These are phyloP conservation scores for Tryphoninae sp. DNA, from an alignment of 2,888 invertebrate species.

Conservation along the genomic window DNA sequence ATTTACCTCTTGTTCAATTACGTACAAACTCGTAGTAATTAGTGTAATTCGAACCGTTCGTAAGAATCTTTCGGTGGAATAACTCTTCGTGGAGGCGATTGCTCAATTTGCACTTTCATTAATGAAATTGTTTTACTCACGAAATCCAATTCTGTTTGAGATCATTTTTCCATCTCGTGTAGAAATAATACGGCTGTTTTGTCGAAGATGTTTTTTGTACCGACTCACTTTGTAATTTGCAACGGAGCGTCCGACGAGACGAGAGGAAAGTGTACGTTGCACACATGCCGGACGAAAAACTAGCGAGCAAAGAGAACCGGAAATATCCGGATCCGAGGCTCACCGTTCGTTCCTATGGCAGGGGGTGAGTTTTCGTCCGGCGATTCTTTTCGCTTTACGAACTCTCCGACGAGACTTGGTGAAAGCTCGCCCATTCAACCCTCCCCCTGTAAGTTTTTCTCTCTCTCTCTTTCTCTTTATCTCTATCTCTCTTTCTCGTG, in stretches of 20 bases:
- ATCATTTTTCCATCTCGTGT: neutral
- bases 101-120: neutral
- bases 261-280: slow-evolving; percentile 15
- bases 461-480: slow-evolving; percentile 36
- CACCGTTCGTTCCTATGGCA: slow-evolving; percentile 19
- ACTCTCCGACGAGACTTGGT: slow-evolving; percentile 30
- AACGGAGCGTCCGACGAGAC: slow-evolving; percentile 21
- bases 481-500: slow-evolving; percentile 28
- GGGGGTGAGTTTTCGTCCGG: slow-evolving; percentile 35
- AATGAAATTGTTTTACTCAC: neutral
- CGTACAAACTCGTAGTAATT: neutral
- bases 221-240: slow-evolving; percentile 13
- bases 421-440: slow-evolving; percentile 41
- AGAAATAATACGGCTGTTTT: neutral
- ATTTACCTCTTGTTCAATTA: neutral
- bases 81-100: no score
- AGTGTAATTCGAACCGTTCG: neutral
- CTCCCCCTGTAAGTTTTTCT: slow-evolving; percentile 49
- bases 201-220: neutral
- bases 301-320: slow-evolving; percentile 37
- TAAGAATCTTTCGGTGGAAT: no score
- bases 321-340: slow-evolving; percentile 42
- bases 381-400: slow-evolving; percentile 42
- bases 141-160: neutral
- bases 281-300: slow-evolving; percentile 35